A percentile compares a stretch with the other conserved stretches of the same genome.
Conservation (phyloP, 2,888 invertebrate species). For the Eumacrocentrus americanus region DNA sequence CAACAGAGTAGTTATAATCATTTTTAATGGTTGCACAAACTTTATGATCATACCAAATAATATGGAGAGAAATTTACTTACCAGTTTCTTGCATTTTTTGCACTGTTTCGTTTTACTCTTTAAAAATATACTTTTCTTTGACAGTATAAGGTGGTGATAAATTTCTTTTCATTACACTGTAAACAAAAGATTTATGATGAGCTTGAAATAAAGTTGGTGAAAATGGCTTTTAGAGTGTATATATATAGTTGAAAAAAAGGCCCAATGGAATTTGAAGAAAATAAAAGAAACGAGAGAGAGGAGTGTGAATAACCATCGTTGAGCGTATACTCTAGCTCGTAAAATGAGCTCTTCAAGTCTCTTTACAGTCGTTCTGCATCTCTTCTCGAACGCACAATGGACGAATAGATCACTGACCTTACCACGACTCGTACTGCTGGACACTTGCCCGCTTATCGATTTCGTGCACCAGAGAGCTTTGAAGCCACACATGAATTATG, state of each 20-base stretch:
- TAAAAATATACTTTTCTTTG: too few relatives aligned
- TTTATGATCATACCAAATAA: too few relatives aligned
- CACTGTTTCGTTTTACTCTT: neutral
- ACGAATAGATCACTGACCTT: conserved; percentile 25
- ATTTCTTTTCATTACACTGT: too few relatives aligned
- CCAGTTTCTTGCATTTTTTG: too few relatives aligned
- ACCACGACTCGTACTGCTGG: conserved; percentile 21
- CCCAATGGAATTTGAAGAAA: neutral
- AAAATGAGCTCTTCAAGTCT: neutral
- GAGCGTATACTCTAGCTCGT: too few relatives aligned
- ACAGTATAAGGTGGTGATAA: too few relatives aligned
- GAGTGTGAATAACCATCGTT: too few relatives aligned
- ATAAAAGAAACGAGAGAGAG: neutral
- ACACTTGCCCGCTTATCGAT: conserved; percentile 32
- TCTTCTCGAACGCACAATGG: neutral
- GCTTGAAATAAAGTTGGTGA: too few relatives aligned
- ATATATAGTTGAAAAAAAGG: neutral
- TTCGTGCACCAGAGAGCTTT: conserved; percentile 26
- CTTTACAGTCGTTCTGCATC: neutral
- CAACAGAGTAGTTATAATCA: too few relatives aligned
- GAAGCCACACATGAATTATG: conserved; percentile 36
- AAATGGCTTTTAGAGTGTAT: too few relatives aligned
- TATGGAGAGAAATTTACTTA: neutral
- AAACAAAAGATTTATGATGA: too few relatives aligned
- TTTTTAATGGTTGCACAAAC: too few relatives aligned